phyloP scores from a whole-genome alignment of 2,888 invertebrate species.

The Sinohyriopsis cumingii region DNA sequence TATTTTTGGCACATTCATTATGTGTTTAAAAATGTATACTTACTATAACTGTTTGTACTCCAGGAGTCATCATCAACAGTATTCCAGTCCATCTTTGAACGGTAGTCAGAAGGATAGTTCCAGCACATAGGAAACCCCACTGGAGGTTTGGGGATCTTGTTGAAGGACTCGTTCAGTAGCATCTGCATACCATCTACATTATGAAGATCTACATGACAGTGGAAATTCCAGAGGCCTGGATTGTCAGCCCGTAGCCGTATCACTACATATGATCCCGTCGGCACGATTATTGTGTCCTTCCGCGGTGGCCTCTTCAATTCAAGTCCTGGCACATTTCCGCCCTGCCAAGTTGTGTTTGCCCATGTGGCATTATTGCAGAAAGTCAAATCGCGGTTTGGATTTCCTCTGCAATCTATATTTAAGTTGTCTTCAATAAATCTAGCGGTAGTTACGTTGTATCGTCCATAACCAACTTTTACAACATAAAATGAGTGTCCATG shows the following conservation, averaged over 20 bases:
- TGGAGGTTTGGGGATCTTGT: conserved; percentile 21
- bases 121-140: conserved; percentile 25
- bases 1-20: conserved; percentile 16
- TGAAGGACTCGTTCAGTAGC: conserved; percentile 73
- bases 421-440: conserved; percentile 9
- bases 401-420: conserved; percentile 29
- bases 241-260: conserved; percentile 65
- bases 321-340: conserved; percentile 19
- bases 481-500: conserved; percentile 41
- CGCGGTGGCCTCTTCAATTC: conserved; percentile 37
- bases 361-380: conserved; percentile 27
- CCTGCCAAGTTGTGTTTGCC: conserved; percentile 16
- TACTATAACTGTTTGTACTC: conserved; percentile 7
- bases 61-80: too few relatives aligned
- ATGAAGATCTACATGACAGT: conserved; percentile 55
- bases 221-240: conserved; percentile 44
- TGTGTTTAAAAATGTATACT: not conserved
- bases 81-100: too few relatives aligned
- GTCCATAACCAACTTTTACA: conserved; percentile 26
- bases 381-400: conserved; percentile 22
- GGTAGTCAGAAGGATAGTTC: not conserved
- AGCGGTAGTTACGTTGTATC: conserved; percentile 22
- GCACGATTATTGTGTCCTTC: conserved; percentile 66
- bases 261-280: conserved; percentile 67
- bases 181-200: conserved; percentile 65